Base-by-base conservation (phyloP, 2,797 vertebrate species). In the Oreonectes daqikongensis region DNA sequence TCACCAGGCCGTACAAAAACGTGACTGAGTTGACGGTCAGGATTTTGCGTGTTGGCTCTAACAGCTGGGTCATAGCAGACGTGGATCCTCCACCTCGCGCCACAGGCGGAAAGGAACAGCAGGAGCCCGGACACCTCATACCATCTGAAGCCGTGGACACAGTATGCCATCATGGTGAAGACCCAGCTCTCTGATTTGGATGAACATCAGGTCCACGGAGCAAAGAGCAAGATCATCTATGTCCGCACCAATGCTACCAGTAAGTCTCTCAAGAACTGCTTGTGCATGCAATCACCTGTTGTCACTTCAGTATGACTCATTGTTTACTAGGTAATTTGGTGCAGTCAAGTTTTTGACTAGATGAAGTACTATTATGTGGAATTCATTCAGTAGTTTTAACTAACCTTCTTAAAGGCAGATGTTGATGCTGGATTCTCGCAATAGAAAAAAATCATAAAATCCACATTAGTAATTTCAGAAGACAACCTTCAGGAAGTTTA, bases 21-120 rank as follows among this genome's bases (percentile, higher is more conserved):
- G 95, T 99, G 85, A 99, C 97, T 0, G 98, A 99, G 90, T 99
- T n/a, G 98, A 99, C 0, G 97, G 98, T 18, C 96, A 97, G 85
- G 98, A 99, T n/a, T n/a, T n/a, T 0, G 98, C 97, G 0, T 99
- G 98, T n/a, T 0, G 97, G 98, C 64, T 98, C 96, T 67, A 98
- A 99, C 87, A 99, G 97, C 87, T 99, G 98, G 98, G 96, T 95
- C 0, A 97, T 99, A 4, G 94, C 95, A 10, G 98, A 99, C 14
- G 94, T 98, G 20, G 97, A 99, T 8, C 95, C 97, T 0, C 97
- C 97, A 0, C 87, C 83, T 0, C 93, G 97, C 5, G 88, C 93
- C 2, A 90, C 90, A 0, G 96, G 97, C 1, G 91, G 92, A 22
- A 95, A 93, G 72, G 86, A 90, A 0, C 92, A 93, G 65, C 40